Evolutionary conservation across 2,113 vertebrate genomes (phyloP).

Genomic region (Orycteropus afer): DNA sequence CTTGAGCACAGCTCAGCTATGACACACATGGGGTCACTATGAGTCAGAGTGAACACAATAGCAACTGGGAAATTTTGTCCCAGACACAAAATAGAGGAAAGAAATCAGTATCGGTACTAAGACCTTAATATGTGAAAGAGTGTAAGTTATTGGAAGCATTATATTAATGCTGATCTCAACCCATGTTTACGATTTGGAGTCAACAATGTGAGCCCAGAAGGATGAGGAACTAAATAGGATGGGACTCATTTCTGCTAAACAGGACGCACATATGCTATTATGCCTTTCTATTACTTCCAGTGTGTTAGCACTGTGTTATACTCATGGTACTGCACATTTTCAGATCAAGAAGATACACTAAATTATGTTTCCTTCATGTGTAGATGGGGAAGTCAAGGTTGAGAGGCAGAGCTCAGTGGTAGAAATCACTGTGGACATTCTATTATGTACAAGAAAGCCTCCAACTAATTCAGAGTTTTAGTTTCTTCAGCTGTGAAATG

Average conservation of each 20-base stretch:
- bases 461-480: neutral
- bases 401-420: neutral
- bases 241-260: neutral
- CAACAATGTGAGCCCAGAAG: neutral
- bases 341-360: neutral
- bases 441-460: neutral
- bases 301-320: neutral
- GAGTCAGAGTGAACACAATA: neutral
- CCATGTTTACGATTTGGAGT: neutral
- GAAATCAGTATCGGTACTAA: neutral
- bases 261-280: neutral
- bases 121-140: neutral
- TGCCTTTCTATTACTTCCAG: neutral
- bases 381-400: neutral
- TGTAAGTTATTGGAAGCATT: neutral
- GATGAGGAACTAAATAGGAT: neutral
- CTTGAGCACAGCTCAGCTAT: neutral
- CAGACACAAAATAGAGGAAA: neutral
- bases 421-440: neutral
- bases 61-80: neutral
- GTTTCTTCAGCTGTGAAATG: constrained; percentile 15
- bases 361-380: neutral
- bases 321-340: neutral
- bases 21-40: neutral
- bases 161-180: neutral